phyloP scores from a whole-genome alignment of 1,140 invertebrate species.

The Drosophila ercepeae region DNA sequence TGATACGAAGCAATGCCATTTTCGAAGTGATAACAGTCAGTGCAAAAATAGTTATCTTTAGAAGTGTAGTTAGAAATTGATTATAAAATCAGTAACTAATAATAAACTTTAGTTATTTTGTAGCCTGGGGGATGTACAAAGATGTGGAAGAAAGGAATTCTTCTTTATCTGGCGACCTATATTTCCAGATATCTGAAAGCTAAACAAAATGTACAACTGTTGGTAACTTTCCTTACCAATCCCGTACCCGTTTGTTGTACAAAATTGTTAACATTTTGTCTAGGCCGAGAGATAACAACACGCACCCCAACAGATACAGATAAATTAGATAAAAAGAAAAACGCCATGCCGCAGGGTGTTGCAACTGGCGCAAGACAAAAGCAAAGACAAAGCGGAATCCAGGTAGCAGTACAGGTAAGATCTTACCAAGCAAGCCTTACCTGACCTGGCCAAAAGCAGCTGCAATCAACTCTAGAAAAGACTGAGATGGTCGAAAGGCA shows the following conservation, averaged over 20 bases:
- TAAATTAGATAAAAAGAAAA: constrained; percentile 46
- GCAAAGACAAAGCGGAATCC: constrained; percentile 7
- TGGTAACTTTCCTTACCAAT: not conserved
- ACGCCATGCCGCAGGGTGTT: constrained; percentile 55
- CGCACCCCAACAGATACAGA: constrained; percentile 40
- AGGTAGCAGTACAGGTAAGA: constrained; percentile 68
- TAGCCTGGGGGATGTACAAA: constrained; percentile 11
- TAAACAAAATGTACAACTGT: too few species aligned
- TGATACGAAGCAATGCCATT: constrained; percentile 25
- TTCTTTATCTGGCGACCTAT: constrained; percentile 31
- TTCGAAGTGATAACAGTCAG: constrained; percentile 19
- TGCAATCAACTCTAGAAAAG: constrained; percentile 68
- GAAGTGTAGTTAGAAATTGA: constrained; percentile 14
- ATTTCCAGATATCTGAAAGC: too few species aligned
- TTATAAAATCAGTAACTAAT: constrained; percentile 2
- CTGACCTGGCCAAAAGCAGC: constrained; percentile 61
- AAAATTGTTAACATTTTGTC: constrained; percentile 55
- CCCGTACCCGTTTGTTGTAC: constrained; percentile 31
- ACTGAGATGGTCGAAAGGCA: constrained; percentile 42
- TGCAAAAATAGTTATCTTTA: constrained; percentile 30
- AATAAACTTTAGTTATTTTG: constrained; percentile 2
- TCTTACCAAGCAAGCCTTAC: too few species aligned
- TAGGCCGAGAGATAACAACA: constrained; percentile 25
- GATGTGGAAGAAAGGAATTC: not conserved
- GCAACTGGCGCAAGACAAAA: constrained; percentile 65